Evolutionary conservation across 1,140 invertebrate genomes (phyloP), one percentile per base, ranked within the genome.

Genomic region (Scylla paramamosain): DNA sequence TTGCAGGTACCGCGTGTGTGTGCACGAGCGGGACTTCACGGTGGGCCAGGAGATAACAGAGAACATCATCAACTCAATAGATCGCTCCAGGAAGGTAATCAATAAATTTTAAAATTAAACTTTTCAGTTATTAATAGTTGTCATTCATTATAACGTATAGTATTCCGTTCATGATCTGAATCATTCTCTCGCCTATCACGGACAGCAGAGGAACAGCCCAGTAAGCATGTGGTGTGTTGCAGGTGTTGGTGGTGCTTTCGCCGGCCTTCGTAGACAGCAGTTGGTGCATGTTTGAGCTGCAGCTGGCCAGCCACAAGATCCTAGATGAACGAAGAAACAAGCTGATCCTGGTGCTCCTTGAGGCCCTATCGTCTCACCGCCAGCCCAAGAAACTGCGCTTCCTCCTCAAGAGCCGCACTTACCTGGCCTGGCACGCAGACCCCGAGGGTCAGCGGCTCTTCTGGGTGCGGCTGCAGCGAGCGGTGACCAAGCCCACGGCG

Each of bases 261-360:
- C 87, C 92, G 0, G 8, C 95, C 88, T 95, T 95, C 48, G 93
- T 94, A 29, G 52, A 91, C 46, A 95, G 95, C 92, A 93, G 92
- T 86, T 95, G 95, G 95, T 95, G 95, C 45, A 95, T 95, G 95
- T 94, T 95, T 46, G 95, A 95, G 83, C 92, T 95, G 10, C 92
- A 95, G 89, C 39, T 95, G 95, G 95, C 92, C 45, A 91, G 87
- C 82, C 93, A 93, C 93, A 95, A 89, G 32, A 93, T 93, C 67
- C 89, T 95, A 25, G 92, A 93, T 59, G 92, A 95, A 45, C 48
- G 89, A 25, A 93, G 91, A n/a, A 28, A 32, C 39, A 95, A 93
- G 82, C 77, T 95, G 25, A 94, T 95, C 31, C 77, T 95, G 77
- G n/a, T 95, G 25, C 87, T 95, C 4, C 92, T 95, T n/a, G 88